Evolutionary conservation across 2,113 vertebrate genomes (phyloP).

Genomic region (Delphinapterus leucas): DNA sequence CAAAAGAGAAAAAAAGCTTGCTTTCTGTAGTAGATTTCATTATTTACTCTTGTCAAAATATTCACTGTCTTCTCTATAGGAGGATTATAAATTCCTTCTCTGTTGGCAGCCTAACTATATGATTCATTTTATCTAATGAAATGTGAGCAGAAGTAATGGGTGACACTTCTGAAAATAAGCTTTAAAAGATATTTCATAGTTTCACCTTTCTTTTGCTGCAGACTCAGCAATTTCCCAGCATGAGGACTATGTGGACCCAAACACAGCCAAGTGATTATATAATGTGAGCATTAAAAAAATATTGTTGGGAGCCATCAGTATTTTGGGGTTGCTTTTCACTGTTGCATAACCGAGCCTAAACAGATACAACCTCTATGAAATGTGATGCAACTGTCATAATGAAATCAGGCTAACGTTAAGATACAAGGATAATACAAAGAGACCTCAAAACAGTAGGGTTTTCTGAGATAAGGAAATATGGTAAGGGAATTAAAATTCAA

Average conservation of each 20-base stretch:
- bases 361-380: background rate
- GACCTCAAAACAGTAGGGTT: background rate
- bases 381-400: background rate
- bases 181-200: background rate
- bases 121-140: background rate
- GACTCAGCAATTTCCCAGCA: background rate
- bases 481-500: background rate
- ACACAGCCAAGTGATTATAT: background rate
- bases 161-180: background rate
- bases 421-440: background rate
- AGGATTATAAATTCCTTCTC: background rate
- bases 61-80: background rate
- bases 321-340: background rate
- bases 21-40: background rate
- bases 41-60: background rate
- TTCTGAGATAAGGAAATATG: background rate
- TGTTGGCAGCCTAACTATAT: background rate
- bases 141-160: background rate
- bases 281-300: background rate
- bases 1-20: background rate
- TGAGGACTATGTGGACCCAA: background rate
- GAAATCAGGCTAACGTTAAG: background rate
- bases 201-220: background rate
- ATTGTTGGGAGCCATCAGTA: background rate
- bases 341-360: background rate